Evolutionary conservation across 30 jellyfish, hydroid and myxozoan species (phyloP), one percentile per base, ranked within the genome.

Genomic region (Aurelia aurita): DNA sequence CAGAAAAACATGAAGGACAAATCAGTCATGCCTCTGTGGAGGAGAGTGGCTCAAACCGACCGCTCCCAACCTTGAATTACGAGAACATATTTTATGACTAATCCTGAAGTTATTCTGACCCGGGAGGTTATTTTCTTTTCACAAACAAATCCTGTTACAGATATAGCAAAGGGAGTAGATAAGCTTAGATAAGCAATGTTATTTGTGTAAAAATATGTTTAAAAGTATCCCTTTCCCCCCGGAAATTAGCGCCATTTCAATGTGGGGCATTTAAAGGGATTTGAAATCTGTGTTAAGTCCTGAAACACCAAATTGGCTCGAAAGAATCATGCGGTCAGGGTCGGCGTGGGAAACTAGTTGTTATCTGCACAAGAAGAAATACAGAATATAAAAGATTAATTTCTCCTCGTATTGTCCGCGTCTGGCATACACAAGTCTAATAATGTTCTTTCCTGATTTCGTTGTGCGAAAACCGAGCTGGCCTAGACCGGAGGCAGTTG

Each of bases 291-390:
- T 77, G 27, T 58, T 77, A 34, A 77, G 54, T 14, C 79, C 62
- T 77, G 88, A 58, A 77, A 77, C 61, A 43, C 77, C 88, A 59
- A 55, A 77, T 77, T 77, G 71, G 32, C 45, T 60, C 23, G 69
- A 60, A 59, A 58, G 79, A 77, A 77, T 77, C 69, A 49, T 77
- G 88, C 57, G 88, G 88, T 77, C 58, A 34, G 79, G 66, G 44
- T 35, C 69, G 88, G 88, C 88, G 88, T 77, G 88, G 88, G 88
- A 77, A 77, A 77, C 68, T 25, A 10, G 69, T 58, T 59, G 79
- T 77, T 77, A 77, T 77, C 88, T 35, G 46, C 59, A 18, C 55
- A 22, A 35, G 54, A 72, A 70, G 66, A 63, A 72, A 63, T 47
- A 53, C 85, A 4, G 58, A 22, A 49, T 72, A 72, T 72, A 54